phyloP scores from a whole-genome alignment of 2,888 invertebrate genomes.

The Euproctis similis region DNA sequence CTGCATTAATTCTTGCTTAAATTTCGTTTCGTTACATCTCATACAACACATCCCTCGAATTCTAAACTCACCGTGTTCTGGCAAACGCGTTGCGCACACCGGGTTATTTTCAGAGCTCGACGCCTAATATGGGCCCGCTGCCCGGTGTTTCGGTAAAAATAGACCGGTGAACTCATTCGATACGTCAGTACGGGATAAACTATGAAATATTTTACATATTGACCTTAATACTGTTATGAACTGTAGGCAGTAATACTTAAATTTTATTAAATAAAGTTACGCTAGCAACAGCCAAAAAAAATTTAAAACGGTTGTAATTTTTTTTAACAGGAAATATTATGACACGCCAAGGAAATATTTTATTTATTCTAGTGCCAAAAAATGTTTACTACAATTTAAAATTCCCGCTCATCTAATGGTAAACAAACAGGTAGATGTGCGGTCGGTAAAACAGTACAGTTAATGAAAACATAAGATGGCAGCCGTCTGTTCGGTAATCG shows the following conservation, averaged over 20 bases:
- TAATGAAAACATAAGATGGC: constrained; percentile 51
- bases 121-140: constrained; percentile 72
- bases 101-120: constrained; percentile 58
- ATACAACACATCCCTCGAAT: too few relatives aligned
- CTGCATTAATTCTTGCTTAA: too few relatives aligned
- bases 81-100: constrained; percentile 36
- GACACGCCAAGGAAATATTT: too few relatives aligned
- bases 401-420: constrained; percentile 34
- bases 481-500: constrained; percentile 17
- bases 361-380: too few relatives aligned
- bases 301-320: too few relatives aligned
- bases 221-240: too few relatives aligned
- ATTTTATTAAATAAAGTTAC: too few relatives aligned
- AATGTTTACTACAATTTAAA: constrained; percentile 29
- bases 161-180: constrained; percentile 43
- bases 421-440: constrained; percentile 25
- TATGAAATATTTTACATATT: too few relatives aligned
- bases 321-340: too few relatives aligned
- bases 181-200: constrained; percentile 33
- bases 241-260: too few relatives aligned
- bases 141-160: constrained; percentile 63
- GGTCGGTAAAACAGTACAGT: constrained; percentile 57
- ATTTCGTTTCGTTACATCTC: too few relatives aligned
- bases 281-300: too few relatives aligned
- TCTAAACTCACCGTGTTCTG: constrained; percentile 38